These are phyloP conservation scores for Zapornia atra DNA, from an alignment of 2,113 vertebrate genomes.

Conservation along the genomic window DNA sequence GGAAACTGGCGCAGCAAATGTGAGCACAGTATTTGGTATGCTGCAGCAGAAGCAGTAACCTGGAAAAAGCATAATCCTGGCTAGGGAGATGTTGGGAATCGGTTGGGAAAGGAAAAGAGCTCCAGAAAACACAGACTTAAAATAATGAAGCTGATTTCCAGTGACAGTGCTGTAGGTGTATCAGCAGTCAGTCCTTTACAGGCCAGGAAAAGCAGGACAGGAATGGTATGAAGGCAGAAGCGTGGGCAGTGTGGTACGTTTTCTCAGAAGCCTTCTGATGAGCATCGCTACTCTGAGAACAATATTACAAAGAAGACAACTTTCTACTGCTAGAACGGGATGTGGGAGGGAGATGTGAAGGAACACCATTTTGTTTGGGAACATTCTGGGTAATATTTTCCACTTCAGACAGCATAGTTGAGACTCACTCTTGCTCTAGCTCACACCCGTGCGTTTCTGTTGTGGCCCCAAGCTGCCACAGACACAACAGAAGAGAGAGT, in stretches of 20 bases:
- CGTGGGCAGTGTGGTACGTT: background rate
- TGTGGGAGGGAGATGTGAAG: background rate
- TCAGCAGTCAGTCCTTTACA: background rate
- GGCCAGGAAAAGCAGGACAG: background rate
- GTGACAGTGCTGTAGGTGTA: background rate
- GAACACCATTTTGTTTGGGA: conserved; percentile 11
- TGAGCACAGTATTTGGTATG: background rate
- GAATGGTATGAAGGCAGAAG: background rate
- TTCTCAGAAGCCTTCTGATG: background rate
- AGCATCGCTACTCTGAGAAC: background rate
- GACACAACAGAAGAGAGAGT: background rate
- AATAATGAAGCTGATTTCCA: background rate
- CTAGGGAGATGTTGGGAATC: background rate
- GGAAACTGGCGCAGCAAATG: background rate
- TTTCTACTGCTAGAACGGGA: background rate
- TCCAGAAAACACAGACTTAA: background rate
- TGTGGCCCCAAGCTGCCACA: background rate
- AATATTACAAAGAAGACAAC: background rate
- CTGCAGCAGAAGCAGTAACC: background rate
- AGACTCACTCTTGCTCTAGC: background rate
- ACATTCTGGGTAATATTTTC: background rate
- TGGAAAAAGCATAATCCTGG: background rate
- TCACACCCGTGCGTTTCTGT: accelerated
- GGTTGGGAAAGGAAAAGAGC: background rate
- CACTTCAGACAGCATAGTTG: background rate